phyloP scores from a whole-genome alignment of 2,113 vertebrate genomes.

The Cochlearius cochlearius region DNA sequence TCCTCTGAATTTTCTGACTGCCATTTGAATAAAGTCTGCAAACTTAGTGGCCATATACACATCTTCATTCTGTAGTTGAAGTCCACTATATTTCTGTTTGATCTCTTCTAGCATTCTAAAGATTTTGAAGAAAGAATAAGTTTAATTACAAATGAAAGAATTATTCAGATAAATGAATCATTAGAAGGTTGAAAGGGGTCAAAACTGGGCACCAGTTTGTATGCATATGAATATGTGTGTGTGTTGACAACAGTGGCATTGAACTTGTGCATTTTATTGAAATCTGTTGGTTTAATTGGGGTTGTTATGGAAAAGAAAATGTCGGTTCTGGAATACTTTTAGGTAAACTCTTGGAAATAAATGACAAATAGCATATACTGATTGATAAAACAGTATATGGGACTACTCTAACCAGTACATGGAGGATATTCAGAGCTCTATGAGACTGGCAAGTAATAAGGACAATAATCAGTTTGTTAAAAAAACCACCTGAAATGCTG shows the following conservation, averaged over 20 bases:
- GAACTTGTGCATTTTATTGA: not conserved
- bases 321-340: not conserved
- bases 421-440: not conserved
- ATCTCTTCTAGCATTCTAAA: slow-evolving; percentile 82
- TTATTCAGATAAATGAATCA: not conserved
- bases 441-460: not conserved
- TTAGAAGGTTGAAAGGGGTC: not conserved
- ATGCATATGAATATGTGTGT: not conserved
- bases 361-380: not conserved
- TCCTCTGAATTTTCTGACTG: slow-evolving; percentile 78
- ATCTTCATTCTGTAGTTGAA: slow-evolving; percentile 82
- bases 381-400: not conserved
- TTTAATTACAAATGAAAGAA: not conserved
- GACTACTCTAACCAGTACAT: not conserved
- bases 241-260: not conserved
- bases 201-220: not conserved
- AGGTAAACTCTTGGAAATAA: not conserved
- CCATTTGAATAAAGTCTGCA: slow-evolving; percentile 80
- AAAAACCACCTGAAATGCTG: not conserved
- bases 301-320: not conserved
- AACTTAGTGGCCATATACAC: slow-evolving; percentile 84
- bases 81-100: slow-evolving; percentile 75
- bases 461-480: not conserved
- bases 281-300: not conserved
- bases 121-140: not conserved